These are phyloP conservation scores for Mycalesis mineus DNA, from an alignment of 2,888 invertebrate species.

Conservation along the genomic window DNA sequence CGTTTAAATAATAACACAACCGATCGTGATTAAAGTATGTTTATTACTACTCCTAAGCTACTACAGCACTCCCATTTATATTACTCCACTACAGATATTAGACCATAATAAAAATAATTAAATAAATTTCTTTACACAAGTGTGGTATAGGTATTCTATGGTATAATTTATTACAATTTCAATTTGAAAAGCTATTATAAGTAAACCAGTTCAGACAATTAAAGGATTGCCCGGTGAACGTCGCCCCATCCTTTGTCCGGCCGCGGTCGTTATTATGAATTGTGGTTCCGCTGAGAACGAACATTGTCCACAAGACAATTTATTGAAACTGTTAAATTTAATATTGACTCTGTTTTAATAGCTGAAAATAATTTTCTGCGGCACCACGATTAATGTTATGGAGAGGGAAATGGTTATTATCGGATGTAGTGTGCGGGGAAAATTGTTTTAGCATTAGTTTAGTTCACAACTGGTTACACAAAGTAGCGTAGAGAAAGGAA, in stretches of 20 bases:
- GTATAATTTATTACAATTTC: neutral
- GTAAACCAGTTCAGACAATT: constrained; percentile 20
- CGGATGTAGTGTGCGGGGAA: neutral
- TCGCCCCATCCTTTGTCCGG: constrained; percentile 30
- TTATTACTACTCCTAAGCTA: no score
- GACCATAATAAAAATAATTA: neutral
- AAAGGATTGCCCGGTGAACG: constrained; percentile 28
- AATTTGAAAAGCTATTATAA: constrained; percentile 3
- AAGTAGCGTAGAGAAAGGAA: no score
- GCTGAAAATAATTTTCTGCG: constrained; percentile 1
- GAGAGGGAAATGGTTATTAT: neutral
- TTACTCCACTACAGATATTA: no score
- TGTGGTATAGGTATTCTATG: no score
- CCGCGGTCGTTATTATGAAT: constrained; percentile 29
- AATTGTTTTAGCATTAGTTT: neutral
- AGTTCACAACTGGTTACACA: neutral
- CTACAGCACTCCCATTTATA: no score
- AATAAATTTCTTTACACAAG: no score
- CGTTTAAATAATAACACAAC: no score
- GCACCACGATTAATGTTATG: neutral
- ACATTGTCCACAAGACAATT: constrained; percentile 25
- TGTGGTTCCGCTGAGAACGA: constrained; percentile 23
- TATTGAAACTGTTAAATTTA: constrained; percentile 22
- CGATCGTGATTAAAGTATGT: no score
- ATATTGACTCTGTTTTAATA: constrained; percentile 5